These are phyloP conservation scores for Cardiocondyla obscurior DNA, from an alignment of 1,140 invertebrate species.

Conservation along the genomic window DNA sequence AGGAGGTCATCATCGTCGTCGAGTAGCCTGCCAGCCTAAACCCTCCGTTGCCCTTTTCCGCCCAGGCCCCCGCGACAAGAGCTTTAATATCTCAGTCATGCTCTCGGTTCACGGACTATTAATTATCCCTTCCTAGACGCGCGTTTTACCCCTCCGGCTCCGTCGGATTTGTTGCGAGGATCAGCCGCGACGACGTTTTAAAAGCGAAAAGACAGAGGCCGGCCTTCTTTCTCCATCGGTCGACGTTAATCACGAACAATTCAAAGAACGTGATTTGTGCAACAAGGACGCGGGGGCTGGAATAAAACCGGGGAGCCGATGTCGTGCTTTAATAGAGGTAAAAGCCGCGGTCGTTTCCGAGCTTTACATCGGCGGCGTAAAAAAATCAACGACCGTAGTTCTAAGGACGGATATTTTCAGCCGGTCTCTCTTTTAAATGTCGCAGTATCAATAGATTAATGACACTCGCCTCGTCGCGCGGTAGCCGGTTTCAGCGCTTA, in stretches of 20 bases:
- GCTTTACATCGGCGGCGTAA: neutral
- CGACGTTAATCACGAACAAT: neutral
- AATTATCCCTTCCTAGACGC: constrained; percentile 44
- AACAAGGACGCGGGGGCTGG: neutral
- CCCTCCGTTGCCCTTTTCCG: constrained; percentile 27
- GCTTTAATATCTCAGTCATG: constrained; percentile 52
- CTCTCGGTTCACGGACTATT: constrained; percentile 33
- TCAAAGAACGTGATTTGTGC: neutral
- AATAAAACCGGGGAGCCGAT: neutral
- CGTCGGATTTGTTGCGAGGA: constrained; percentile 42
- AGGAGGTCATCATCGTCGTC: constrained; percentile 50
- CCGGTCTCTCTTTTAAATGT: neutral
- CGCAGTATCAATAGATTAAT: constrained; percentile 17
- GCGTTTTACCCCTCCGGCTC: constrained; percentile 23
- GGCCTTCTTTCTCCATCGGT: neutral
- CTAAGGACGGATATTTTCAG: neutral
- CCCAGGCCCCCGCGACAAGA: constrained; percentile 19
- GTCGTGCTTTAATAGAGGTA: neutral
- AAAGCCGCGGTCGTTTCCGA: neutral
- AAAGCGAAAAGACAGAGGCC: neutral
- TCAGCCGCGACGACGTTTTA: constrained; percentile 21
- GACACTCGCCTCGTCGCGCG: neutral
- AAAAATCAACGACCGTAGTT: neutral
- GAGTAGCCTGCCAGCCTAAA: constrained; percentile 45
- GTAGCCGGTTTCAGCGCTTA: neutral